Evolutionary conservation across 23 tunicate species (phyloP).

Genomic region (Clavelina lepadiformis): DNA sequence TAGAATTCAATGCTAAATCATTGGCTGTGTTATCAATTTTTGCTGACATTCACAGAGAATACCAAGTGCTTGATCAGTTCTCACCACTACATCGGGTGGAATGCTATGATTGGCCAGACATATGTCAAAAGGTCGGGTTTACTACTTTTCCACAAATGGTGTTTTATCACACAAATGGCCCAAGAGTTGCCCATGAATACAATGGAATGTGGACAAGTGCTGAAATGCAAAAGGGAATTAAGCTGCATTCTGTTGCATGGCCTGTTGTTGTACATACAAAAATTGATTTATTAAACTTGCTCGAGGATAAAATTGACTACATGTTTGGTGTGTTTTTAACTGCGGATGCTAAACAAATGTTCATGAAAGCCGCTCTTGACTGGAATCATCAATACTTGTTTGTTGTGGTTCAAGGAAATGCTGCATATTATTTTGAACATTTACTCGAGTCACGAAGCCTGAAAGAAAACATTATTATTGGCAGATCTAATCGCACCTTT

Average conservation of each 20-base stretch:
- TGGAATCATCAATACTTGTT: constrained; percentile 6
- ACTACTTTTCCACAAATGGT: constrained; percentile 66
- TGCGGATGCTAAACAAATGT: constrained; percentile 9
- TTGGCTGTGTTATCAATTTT: constrained; percentile 55
- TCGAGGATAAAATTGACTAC: too few species aligned
- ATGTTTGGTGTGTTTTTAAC: too few species aligned
- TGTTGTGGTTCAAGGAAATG: constrained; percentile 21
- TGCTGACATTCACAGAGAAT: constrained; percentile 35
- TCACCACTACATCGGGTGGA: constrained; percentile 68
- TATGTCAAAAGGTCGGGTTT: constrained; percentile 53
- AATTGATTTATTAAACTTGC: too few species aligned
- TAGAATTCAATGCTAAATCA: constrained; percentile 75
- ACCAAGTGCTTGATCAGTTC: background rate
- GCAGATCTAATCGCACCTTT: too few species aligned
- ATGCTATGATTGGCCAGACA: constrained; percentile 91
- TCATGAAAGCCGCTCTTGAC: constrained; percentile 17
- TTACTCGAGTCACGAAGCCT: too few species aligned
- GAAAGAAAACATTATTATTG: too few species aligned
- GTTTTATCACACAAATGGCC: constrained; percentile 27
- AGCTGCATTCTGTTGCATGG: too few species aligned
- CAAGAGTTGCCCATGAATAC: constrained; percentile 26
- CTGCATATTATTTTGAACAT: too few species aligned
- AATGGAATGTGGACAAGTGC: constrained; percentile 42
- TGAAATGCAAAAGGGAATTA: constrained; percentile 36
- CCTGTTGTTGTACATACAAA: too few species aligned